Conservation (phyloP, 2,113 vertebrate genomes). For the Rhabdornis inornatus region DNA sequence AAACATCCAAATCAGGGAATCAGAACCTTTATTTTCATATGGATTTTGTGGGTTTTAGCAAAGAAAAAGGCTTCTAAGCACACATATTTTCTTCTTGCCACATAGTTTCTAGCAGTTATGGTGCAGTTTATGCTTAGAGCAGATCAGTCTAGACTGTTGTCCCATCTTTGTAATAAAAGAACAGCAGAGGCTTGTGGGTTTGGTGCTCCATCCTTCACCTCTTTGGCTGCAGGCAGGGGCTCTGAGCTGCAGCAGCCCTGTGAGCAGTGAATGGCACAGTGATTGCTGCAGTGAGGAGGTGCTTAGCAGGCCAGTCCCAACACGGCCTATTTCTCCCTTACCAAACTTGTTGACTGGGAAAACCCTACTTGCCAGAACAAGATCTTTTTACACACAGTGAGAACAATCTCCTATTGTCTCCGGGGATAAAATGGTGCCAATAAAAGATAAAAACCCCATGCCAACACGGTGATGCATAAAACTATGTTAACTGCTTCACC, state of each 20-base stretch:
- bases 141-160: not conserved
- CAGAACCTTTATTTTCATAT: not conserved
- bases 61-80: not conserved
- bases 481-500: conserved; percentile 64
- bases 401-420: conserved; percentile 78
- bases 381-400: conserved; percentile 32
- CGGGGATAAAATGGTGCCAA: conserved; percentile 56
- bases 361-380: conserved; percentile 73
- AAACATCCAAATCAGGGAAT: not conserved
- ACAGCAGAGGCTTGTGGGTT: not conserved
- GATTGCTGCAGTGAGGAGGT: conserved; percentile 1
- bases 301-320: conserved; percentile 61
- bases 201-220: not conserved
- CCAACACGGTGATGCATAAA: conserved; percentile 37
- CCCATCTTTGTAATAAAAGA: not conserved
- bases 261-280: not conserved
- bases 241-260: not conserved
- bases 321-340: conserved; percentile 34
- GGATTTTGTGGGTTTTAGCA: not conserved
- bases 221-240: not conserved
- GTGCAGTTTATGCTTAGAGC: not conserved
- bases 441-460: conserved; percentile 53
- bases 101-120: rapidly evolving
- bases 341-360: conserved; percentile 63
- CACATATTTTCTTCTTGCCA: not conserved